A percentile compares a stretch with the other conserved stretches of the same genome.
These are phyloP conservation scores for Orthosia gothica DNA, from an alignment of 2,888 invertebrate genomes.

Conservation along the genomic window DNA sequence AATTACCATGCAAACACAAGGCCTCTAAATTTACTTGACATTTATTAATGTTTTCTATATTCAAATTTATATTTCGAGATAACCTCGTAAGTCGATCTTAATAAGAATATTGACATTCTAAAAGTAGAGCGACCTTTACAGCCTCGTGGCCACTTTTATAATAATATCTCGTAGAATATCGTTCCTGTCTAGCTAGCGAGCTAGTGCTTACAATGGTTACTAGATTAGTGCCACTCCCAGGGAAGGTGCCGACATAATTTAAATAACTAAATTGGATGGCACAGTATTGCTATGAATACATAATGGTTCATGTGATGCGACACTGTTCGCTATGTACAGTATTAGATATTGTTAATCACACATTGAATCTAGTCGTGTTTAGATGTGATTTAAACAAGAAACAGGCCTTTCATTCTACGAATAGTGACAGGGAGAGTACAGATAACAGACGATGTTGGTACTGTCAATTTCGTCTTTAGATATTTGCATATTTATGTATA, in stretches of 20 bases:
- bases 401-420: neutral
- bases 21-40: no score
- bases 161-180: neutral
- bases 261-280: slow-evolving; percentile 54
- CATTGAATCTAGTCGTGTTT: slow-evolving; percentile 10
- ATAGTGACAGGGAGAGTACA: neutral
- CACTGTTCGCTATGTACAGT: slow-evolving; percentile 4
- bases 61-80: neutral
- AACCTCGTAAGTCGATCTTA: neutral
- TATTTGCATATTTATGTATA: neutral
- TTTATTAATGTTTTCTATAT: neutral
- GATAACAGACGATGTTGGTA: neutral
- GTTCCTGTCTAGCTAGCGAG: neutral
- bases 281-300: slow-evolving; percentile 47
- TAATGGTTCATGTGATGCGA: slow-evolving; percentile 27
- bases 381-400: neutral
- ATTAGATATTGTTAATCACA: slow-evolving; percentile 17
- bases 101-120: neutral
- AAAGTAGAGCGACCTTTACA: neutral
- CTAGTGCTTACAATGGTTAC: slow-evolving; percentile 20
- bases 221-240: slow-evolving; percentile 12
- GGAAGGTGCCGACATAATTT: slow-evolving; percentile 38
- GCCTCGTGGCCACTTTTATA: slow-evolving; percentile 1
- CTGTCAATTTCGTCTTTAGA: neutral
- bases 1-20: no score